A percentile compares a stretch with the other conserved stretches of the same genome.
Conservation (phyloP, 2,113 vertebrate genomes). For the Pan troglodytes region NHGRI_mPanTro3-v2.1_pri NC_072407.2:129197501-129198000, state of each 20-base stretch:
- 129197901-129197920: not conserved
- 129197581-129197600: not conserved
- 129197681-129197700: conserved; percentile 7
- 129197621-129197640: conserved; percentile 10
- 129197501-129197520: not conserved
- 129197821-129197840: fast-evolving
- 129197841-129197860: not conserved
- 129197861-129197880: not conserved
- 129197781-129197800: not conserved
- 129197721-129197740: not conserved
- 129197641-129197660: conserved; percentile 16
- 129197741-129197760: not conserved
- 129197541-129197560: not conserved
- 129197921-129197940: not conserved
- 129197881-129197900: not conserved
- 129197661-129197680: conserved; percentile 41
- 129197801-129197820: not conserved
- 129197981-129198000: not conserved
- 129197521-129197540: not conserved
- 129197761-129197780: not conserved
- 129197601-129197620: not conserved
- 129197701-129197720: not conserved
- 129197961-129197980: not conserved
- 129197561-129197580: not conserved
- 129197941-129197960: not conserved